Evolutionary conservation across 1,140 invertebrate genomes (phyloP), one percentile per base, ranked within the genome.

Genomic region (Drosophila pandora): DNA sequence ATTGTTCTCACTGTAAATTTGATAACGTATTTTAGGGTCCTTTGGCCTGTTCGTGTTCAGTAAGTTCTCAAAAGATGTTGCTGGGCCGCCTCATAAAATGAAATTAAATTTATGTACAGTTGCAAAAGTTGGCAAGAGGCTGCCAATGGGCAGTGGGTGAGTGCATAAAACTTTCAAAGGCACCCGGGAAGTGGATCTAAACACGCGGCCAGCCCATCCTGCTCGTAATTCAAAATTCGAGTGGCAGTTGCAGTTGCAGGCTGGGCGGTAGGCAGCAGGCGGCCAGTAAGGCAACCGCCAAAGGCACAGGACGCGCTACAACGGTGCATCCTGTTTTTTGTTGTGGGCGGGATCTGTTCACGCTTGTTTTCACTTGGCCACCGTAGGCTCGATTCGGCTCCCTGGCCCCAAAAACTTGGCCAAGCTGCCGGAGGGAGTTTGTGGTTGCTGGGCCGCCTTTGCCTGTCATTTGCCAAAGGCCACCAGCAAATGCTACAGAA

Each of bases 31-130:
- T 62, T 52, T 7, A 53, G 53, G 50, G 50, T 34, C 48, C 45
- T 47, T 30, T 39, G 49, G 49, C 30, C 52, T 55, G 45, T 45
- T 49, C 30, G 58, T 47, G 63, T 68, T 39, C 48, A 6, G 56
- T 41, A 43, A 78, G 68, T 76, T 77, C 64, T 57, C 61, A 88
- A 87, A 43, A 82, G 70, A 87, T 88, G 65, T 65, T 72, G 57
- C 63, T 62, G 74, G 69, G 64, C 64, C 57, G 70, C 70, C 82
- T 87, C 82, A 87, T 87, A 87, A 88, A 88, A 88, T 67, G 67
- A 88, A 83, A 88, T 88, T 73, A 88, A 88, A 88, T 88, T 88
- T 88, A 88, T 88, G 83, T 88, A 79, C 71, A 76, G 78, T 88
- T 82, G 79, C 82, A 82, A 88, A 88, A 87, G 82, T 88, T 83